Base-by-base conservation (phyloP, 2,888 invertebrate species). In the Mellilla xanthometata region DNA sequence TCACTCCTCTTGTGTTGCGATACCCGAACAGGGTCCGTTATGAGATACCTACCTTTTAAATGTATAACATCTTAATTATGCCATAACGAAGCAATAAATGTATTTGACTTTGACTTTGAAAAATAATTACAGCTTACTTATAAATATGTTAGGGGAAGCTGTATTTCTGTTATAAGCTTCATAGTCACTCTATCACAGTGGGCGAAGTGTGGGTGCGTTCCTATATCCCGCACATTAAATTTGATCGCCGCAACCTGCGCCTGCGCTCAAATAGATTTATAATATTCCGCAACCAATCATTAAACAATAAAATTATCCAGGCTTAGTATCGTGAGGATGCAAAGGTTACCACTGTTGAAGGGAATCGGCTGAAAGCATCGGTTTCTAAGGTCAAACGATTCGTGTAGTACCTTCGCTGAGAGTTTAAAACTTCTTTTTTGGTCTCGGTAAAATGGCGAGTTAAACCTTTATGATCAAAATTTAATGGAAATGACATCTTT, bases 131-230 rank as follows among this genome's bases (percentile, higher is more conserved):
- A n/a, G n/a, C n/a, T n/a, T n/a, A n/a, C n/a, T n/a, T n/a, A n/a
- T n/a, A n/a, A n/a, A n/a, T n/a, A n/a, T n/a, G n/a, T n/a, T n/a
- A n/a, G n/a, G n/a, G n/a, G n/a, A n/a, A n/a, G n/a, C n/a, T n/a
- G n/a, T n/a, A n/a, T n/a, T n/a, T 7, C 23, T 5, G 23, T 7
- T 34, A 49, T 42, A 48, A 41, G n/a, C 12, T 9, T n/a, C 8
- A 56, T 77, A 68, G 78, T 58, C 55, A 66, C 73, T 56, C 13
- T 60, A 56, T 29, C 45, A 65, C 66, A 64, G 80, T 82, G 78
- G 82, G 82, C 75, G 78, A 64, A 75, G 76, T 78, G 81, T 80
- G 79, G 83, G 83, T 75, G 79, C 77, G 60, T 64, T 56, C 72
- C 72, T 70, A 62, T 69, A 70, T 73, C 76, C 76, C 69, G 78